A percentile compares a stretch with the other conserved stretches of the same genome.
Evolutionary conservation across 2,797 vertebrate species (phyloP).

Genomic region (Chiloscyllium punctatum): DNA sequence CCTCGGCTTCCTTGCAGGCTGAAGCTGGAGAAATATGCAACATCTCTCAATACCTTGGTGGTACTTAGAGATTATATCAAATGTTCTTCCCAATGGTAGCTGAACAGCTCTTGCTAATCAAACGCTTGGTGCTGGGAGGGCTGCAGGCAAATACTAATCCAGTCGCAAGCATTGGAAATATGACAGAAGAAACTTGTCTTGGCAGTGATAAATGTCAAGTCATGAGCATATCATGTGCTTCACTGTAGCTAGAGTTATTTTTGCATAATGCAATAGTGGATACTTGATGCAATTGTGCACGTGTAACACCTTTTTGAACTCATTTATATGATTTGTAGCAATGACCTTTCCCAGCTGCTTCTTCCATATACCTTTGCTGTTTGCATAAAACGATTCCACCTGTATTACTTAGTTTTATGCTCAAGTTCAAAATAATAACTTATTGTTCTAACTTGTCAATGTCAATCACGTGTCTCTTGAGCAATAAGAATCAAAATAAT

Average conservation of each 20-base stretch:
- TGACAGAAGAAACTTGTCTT: not conserved
- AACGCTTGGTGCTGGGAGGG: not conserved
- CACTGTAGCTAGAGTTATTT: not conserved
- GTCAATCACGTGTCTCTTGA: not conserved
- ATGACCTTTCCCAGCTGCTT: not conserved
- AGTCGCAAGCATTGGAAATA: not conserved
- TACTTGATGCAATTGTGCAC: not conserved
- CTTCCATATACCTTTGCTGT: not conserved
- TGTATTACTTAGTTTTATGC: not conserved
- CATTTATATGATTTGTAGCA: not conserved
- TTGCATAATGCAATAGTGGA: not conserved
- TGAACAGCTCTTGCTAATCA: not conserved
- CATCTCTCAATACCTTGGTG: not conserved
- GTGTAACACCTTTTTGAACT: not conserved
- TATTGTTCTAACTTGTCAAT: not conserved
- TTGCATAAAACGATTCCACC: not conserved
- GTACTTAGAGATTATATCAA: not conserved
- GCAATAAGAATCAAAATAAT: not conserved
- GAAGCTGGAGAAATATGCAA: no score
- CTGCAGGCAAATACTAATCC: not conserved
- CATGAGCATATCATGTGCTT: not conserved
- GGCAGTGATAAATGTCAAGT: not conserved
- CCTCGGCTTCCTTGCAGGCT: no score
- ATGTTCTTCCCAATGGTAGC: not conserved
- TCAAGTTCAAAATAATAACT: not conserved